phyloP scores from a whole-genome alignment of 2,888 invertebrate species.

The Didymodactylos carnosus region DNA sequence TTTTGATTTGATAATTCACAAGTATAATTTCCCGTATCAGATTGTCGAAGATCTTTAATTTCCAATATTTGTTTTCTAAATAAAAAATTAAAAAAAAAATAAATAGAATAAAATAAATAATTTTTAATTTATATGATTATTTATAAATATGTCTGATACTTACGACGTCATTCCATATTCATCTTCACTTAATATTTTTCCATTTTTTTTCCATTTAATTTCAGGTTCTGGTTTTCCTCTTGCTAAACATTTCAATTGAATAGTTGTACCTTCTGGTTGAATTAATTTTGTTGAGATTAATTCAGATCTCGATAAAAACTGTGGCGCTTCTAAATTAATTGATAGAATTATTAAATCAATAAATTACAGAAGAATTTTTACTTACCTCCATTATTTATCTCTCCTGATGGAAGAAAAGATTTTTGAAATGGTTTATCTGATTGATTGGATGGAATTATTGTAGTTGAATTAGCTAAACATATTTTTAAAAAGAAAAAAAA shows the following conservation, averaged over 20 bases:
- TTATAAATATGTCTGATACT: not conserved
- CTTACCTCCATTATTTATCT: not conserved
- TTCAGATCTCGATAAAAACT: not conserved
- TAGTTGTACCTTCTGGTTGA: not conserved
- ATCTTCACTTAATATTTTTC: not conserved
- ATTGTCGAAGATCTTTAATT: not conserved
- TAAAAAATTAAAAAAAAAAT: not conserved
- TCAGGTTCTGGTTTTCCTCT: not conserved
- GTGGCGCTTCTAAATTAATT: not conserved
- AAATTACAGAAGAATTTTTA: not conserved
- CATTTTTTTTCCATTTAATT: not conserved
- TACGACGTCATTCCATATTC: not conserved
- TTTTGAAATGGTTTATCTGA: no score
- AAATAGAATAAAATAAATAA: not conserved
- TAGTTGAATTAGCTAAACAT: not conserved
- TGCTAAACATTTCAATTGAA: not conserved
- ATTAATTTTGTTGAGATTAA: not conserved
- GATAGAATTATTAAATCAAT: not conserved
- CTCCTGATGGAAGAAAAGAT: no score
- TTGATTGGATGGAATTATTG: no score
- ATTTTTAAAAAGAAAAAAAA: not conserved
- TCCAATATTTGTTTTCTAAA: not conserved
- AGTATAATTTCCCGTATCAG: not conserved
- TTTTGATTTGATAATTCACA: not conserved
- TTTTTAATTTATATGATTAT: not conserved